phyloP scores from a whole-genome alignment of 2,888 invertebrate genomes.

The Noctua pronuba region DNA sequence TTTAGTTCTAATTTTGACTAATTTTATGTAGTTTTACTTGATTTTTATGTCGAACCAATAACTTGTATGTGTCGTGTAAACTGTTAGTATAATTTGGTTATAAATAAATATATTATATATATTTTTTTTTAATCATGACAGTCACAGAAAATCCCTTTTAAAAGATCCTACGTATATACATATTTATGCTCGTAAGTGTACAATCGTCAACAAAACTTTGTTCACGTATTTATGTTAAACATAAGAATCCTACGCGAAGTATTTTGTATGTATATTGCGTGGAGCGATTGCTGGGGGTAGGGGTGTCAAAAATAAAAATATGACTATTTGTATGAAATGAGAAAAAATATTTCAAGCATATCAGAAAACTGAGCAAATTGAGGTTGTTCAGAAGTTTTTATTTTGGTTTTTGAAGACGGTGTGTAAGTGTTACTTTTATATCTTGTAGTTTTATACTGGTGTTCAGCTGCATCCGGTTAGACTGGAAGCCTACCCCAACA shows the following conservation, averaged over 20 bases:
- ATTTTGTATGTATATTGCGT: conserved; percentile 59
- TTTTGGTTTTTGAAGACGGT: background rate
- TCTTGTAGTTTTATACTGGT: too few relatives aligned
- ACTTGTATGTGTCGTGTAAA: too few relatives aligned
- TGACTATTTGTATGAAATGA: background rate
- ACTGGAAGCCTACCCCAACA: too few relatives aligned
- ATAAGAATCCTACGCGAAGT: conserved; percentile 44
- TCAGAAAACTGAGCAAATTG: background rate
- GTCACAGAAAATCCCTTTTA: background rate
- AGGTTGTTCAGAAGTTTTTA: background rate
- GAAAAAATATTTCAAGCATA: background rate
- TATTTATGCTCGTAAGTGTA: conserved; percentile 12
- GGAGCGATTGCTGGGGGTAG: conserved; percentile 23
- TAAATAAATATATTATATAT: too few relatives aligned
- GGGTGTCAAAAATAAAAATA: conserved; percentile 39
- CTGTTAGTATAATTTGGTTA: too few relatives aligned
- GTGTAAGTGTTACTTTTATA: too few relatives aligned
- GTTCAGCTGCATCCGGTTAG: too few relatives aligned
- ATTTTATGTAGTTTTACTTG: too few relatives aligned
- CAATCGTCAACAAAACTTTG: conserved; percentile 50
- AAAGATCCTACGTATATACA: background rate
- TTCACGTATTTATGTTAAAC: conserved; percentile 59
- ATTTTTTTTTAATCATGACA: too few relatives aligned
- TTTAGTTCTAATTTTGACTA: too few relatives aligned
- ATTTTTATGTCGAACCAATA: too few relatives aligned